Evolutionary conservation across 2,888 invertebrate genomes (phyloP).

Genomic region (Linnaemya vulpina): DNA sequence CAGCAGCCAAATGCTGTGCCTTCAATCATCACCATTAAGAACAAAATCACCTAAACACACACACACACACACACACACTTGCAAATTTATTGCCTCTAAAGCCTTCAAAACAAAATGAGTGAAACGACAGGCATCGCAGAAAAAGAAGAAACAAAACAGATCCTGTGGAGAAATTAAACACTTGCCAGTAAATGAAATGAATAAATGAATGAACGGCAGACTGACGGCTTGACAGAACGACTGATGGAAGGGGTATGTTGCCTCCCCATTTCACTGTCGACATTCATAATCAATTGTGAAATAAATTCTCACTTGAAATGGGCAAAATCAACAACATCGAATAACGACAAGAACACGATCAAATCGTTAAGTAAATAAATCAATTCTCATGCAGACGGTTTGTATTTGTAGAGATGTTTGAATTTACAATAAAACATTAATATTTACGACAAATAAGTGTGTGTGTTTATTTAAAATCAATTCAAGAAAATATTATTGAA

Average conservation of each 20-base stretch:
- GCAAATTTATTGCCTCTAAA: constrained; percentile 32
- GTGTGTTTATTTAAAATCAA: not conserved
- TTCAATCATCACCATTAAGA: not conserved
- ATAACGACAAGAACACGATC: not conserved
- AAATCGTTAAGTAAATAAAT: constrained; percentile 2
- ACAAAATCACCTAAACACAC: not conserved
- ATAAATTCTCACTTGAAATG: constrained; percentile 7
- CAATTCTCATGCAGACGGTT: not conserved
- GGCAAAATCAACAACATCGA: constrained; percentile 12
- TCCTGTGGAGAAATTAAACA: constrained; percentile 32
- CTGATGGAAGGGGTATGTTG: constrained; percentile 7
- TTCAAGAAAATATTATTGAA: no score
- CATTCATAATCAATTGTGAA: constrained; percentile 35
- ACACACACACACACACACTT: constrained; percentile 11
- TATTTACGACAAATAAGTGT: not conserved
- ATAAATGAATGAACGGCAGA: constrained; percentile 40
- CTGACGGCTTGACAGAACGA: not conserved
- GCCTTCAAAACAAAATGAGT: constrained; percentile 1
- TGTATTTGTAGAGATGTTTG: not conserved
- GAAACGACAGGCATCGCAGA: not conserved
- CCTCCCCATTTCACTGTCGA: not conserved
- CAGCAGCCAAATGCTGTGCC: constrained; percentile 43
- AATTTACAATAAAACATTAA: not conserved
- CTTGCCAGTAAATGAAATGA: constrained; percentile 59
- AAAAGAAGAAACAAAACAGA: not conserved